These are phyloP conservation scores for Sebastolobus alascanus DNA, from an alignment of 2,797 vertebrate species.

Conservation along the genomic window DNA sequence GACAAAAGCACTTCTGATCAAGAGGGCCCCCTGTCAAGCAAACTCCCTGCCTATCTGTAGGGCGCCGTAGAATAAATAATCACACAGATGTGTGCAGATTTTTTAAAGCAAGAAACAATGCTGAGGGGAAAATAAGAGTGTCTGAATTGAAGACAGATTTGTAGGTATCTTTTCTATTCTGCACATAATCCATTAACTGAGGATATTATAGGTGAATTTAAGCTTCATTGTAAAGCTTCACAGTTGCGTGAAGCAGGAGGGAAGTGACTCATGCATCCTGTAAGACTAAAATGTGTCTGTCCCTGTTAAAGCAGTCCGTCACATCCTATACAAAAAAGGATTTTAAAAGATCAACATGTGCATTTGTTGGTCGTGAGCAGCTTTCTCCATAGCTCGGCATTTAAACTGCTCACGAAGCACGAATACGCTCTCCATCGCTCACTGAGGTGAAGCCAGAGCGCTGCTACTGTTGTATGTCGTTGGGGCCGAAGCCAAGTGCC, in stretches of 20 bases:
- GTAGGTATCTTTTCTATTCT: not conserved
- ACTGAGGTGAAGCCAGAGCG: slow-evolving; percentile 59
- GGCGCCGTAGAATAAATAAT: slow-evolving; percentile 49
- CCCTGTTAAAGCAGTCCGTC: slow-evolving; percentile 38
- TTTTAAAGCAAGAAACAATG: slow-evolving; percentile 39
- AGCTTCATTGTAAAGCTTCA: slow-evolving; percentile 27
- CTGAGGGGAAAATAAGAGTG: slow-evolving; percentile 10
- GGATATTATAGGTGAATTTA: slow-evolving; percentile 17
- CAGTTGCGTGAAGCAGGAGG: slow-evolving; percentile 30
- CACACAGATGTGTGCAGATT: slow-evolving; percentile 52
- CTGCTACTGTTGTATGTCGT: slow-evolving; percentile 38
- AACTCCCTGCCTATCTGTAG: slow-evolving; percentile 65
- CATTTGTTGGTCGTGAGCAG: slow-evolving; percentile 40
- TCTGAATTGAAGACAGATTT: slow-evolving; percentile 14
- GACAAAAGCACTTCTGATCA: slow-evolving; percentile 70
- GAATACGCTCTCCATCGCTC: slow-evolving; percentile 49
- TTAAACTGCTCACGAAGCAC: slow-evolving; percentile 67
- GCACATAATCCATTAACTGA: slow-evolving; percentile 3
- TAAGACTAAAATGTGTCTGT: slow-evolving; percentile 17
- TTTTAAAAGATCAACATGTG: slow-evolving; percentile 46
- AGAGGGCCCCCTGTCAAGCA: slow-evolving; percentile 53
- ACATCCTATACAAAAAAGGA: slow-evolving; percentile 1
- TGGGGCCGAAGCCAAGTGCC: slow-evolving; percentile 66
- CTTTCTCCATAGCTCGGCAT: slow-evolving; percentile 49
- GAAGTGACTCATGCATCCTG: slow-evolving; percentile 44